phyloP scores from a whole-genome alignment of 1,140 invertebrate genomes.

The Ephestia elutella region DNA sequence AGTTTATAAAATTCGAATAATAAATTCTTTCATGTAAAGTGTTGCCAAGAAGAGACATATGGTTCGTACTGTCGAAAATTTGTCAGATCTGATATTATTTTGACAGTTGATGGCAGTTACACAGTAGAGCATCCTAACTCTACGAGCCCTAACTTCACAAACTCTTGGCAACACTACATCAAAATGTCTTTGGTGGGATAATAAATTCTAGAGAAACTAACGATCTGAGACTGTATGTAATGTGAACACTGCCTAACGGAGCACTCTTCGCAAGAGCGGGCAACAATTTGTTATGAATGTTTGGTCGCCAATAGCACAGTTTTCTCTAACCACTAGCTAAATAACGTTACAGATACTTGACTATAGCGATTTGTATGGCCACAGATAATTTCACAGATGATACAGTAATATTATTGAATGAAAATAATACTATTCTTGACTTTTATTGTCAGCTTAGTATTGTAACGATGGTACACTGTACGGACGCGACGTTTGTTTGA shows the following conservation, averaged over 20 bases:
- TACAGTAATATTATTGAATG: not conserved
- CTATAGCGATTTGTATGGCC: not conserved
- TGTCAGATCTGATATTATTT: too few relatives aligned
- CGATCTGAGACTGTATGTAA: not conserved
- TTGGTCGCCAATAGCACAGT: slow-evolving; percentile 28
- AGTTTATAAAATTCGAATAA: too few relatives aligned
- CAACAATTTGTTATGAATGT: slow-evolving; percentile 40
- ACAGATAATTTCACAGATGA: not conserved
- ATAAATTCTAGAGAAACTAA: too few relatives aligned
- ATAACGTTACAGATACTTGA: slow-evolving; percentile 19
- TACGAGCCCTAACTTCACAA: too few relatives aligned
- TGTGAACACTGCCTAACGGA: slow-evolving; percentile 14
- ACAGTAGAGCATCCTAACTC: too few relatives aligned
- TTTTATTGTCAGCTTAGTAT: not conserved
- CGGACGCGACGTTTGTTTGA: too few relatives aligned
- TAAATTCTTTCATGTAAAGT: too few relatives aligned
- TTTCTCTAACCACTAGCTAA: slow-evolving; percentile 39
- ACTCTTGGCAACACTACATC: too few relatives aligned
- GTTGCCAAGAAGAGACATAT: too few relatives aligned
- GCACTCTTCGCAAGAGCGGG: slow-evolving; percentile 36
- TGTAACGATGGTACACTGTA: not conserved
- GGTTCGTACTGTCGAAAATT: too few relatives aligned
- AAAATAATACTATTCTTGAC: not conserved
- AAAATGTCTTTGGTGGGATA: too few relatives aligned
- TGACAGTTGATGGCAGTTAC: too few relatives aligned